These are phyloP conservation scores for Chymomyza amoena DNA, from an alignment of 2,888 invertebrate species.

Conservation along the genomic window DNA sequence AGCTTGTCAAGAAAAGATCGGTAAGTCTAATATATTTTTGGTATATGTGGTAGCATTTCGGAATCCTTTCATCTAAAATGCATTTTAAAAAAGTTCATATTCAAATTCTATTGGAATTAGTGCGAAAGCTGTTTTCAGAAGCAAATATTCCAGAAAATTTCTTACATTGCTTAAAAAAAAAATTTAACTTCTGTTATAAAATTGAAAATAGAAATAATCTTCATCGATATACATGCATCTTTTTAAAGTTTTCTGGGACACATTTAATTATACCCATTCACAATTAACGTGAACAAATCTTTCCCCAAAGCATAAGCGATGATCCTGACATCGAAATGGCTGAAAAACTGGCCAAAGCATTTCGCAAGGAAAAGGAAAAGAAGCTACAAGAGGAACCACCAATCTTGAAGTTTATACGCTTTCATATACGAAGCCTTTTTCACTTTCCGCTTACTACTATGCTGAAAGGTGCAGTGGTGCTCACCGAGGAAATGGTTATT, in stretches of 20 bases:
- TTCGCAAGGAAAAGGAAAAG: slow-evolving; percentile 78
- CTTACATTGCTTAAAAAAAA: too few relatives aligned
- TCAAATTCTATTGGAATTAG: too few relatives aligned
- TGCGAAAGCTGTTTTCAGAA: too few relatives aligned
- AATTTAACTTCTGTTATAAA: too few relatives aligned
- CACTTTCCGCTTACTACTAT: slow-evolving; percentile 92
- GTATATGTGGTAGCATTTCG: too few relatives aligned
- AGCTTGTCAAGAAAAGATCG: slow-evolving; percentile 85
- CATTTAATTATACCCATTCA: not conserved
- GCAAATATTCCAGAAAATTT: too few relatives aligned
- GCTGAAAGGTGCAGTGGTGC: slow-evolving; percentile 93
- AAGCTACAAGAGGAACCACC: slow-evolving; percentile 83
- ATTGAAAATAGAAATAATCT: too few relatives aligned
- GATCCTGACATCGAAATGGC: slow-evolving; percentile 77
- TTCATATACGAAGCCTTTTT: slow-evolving; percentile 90
- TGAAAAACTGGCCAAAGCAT: slow-evolving; percentile 74
- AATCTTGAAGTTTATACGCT: slow-evolving; percentile 89
- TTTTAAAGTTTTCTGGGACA: too few relatives aligned
- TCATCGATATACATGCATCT: too few relatives aligned
- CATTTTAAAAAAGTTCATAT: too few relatives aligned
- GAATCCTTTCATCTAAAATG: too few relatives aligned
- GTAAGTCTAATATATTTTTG: slow-evolving; percentile 73
- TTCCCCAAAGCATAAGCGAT: slow-evolving; percentile 71
- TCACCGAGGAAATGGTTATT: slow-evolving; percentile 91
- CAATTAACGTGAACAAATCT: not conserved